Conservation (phyloP, 1,140 invertebrate species). For the Bombus confusus region DNA sequence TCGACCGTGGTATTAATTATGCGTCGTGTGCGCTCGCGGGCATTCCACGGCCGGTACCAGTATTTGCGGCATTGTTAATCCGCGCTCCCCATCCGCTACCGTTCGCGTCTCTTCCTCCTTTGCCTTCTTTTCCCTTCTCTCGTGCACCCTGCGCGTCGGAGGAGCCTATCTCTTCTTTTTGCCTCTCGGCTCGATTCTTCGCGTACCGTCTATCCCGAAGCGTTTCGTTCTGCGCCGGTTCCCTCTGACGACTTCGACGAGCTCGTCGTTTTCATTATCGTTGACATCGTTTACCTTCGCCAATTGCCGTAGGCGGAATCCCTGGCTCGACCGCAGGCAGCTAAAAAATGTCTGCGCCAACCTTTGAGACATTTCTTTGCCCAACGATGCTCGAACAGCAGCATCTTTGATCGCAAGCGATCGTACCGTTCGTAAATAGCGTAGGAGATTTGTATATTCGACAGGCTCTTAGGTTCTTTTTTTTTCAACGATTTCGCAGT, state of each 20-base stretch:
- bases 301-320: constrained; percentile 66
- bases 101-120: constrained; percentile 68
- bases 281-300: constrained; percentile 44
- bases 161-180: constrained; percentile 58
- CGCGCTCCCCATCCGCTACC: constrained; percentile 79
- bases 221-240: not conserved
- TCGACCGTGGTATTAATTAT: constrained; percentile 80
- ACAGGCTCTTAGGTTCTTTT: not conserved
- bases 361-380: not conserved
- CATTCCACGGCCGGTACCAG: constrained; percentile 80
- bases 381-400: too few species aligned
- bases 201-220: not conserved
- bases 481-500: not conserved
- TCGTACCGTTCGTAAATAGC: not conserved
- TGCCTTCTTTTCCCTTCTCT: not conserved
- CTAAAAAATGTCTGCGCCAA: not conserved
- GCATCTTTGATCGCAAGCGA: too few species aligned
- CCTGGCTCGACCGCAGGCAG: too few species aligned
- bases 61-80: constrained; percentile 82
- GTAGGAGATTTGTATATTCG: not conserved
- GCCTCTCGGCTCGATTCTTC: constrained; percentile 6
- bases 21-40: constrained; percentile 79
- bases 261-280: constrained; percentile 40
- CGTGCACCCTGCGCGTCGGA: not conserved
- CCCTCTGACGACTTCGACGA: constrained; percentile 54